phyloP scores from a whole-genome alignment of 2,888 invertebrate species.

The Watsonalla binaria region DNA sequence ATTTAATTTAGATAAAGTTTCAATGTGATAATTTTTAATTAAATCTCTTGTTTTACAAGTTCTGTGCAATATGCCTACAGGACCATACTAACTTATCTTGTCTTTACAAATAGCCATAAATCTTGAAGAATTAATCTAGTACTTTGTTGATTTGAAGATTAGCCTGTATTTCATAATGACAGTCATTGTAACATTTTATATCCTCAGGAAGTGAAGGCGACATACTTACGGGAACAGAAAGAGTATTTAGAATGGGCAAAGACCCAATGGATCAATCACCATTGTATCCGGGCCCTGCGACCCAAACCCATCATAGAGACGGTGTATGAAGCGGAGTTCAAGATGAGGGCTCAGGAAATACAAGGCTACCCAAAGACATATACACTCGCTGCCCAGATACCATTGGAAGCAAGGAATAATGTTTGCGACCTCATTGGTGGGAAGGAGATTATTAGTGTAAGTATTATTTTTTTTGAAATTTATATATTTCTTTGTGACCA shows the following conservation, averaged over 20 bases:
- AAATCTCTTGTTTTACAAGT: too few species aligned
- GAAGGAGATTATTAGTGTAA: conserved; percentile 48
- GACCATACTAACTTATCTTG: too few species aligned
- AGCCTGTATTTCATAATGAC: too few species aligned
- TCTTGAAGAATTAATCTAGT: too few species aligned
- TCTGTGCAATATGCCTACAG: too few species aligned
- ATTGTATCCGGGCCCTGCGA: conserved; percentile 50
- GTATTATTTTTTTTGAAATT: conserved; percentile 15
- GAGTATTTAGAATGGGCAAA: conserved; percentile 62
- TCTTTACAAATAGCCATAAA: too few species aligned
- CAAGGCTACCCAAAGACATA: conserved; percentile 43
- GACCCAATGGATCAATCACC: conserved; percentile 40
- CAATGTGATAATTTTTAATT: too few species aligned
- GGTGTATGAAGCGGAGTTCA: conserved; percentile 55
- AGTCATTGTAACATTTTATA: not conserved
- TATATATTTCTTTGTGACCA: too few species aligned
- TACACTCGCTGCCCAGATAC: conserved; percentile 54
- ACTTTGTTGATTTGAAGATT: too few species aligned
- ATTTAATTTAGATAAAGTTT: too few species aligned
- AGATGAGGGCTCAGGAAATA: conserved; percentile 35
- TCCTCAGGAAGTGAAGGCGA: conserved; percentile 41
- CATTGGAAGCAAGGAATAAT: conserved; percentile 26
- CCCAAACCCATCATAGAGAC: conserved; percentile 51
- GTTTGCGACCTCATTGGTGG: conserved; percentile 31
- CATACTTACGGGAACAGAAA: conserved; percentile 52